Base-by-base conservation (phyloP, 2,888 invertebrate genomes). In the Imbricaverruca yamaguchii region DNA sequence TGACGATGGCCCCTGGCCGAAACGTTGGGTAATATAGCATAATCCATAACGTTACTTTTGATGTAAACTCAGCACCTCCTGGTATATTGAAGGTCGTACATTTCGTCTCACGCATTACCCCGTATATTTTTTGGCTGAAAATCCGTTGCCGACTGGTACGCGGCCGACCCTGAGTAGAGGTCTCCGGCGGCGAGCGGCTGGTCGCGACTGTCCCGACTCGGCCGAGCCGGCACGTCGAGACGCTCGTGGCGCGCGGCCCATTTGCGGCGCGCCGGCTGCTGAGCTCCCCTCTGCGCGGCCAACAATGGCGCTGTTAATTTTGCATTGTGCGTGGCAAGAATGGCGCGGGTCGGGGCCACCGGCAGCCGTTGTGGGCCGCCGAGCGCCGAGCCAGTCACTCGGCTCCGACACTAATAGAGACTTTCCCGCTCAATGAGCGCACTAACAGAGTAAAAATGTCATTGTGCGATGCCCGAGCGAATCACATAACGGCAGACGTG, bases 291-390 rank as follows among this genome's bases (percentile, higher is more conserved):
- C 59, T 15, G 12, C 59, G 12, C 65, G 65, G 69, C 3, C 69
- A 39, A 69, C 69, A 69, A 69, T 69, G 69, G 69, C 69, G 69
- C 69, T 69, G 69, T 69, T 69, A 69, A 69, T 69, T 69, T 69
- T 69, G 69, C 69, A 69, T 69, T 69, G 69, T 69, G 69, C 12
- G 39, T 4, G 6, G 39, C 69, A 69, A 67, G 69, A 69, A 69
- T 69, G 69, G 69, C 69, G 69, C 39, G 39, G 39, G 65, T 9
- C 65, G 65, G 9, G 65, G 65, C 65, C 65, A 6, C 18, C 23
- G 65, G n/a, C n/a, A 9, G n/a, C 65, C 23, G 39, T 39, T 39
- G 69, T 69, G 39, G 10, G 11, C 65, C 25, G 69, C 69, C 39
- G 39, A 9, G 39, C 39, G 65, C 65, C 0, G 10, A 23, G 8